Percentiles rank a stretch among this genome's conserved stretches.
Conservation (phyloP, 2,888 invertebrate species). For the Brachyptera putata region DNA sequence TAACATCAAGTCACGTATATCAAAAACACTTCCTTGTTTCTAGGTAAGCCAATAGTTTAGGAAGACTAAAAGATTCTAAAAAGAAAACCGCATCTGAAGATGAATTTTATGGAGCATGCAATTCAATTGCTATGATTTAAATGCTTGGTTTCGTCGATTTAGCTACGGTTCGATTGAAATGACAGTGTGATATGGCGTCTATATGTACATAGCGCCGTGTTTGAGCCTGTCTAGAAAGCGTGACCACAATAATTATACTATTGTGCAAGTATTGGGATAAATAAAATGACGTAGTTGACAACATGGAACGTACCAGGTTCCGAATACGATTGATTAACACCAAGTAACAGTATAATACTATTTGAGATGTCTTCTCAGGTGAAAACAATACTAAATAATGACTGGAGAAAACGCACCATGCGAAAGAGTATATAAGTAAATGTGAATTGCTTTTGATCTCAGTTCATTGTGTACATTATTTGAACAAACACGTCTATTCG, state of each 20-base stretch:
- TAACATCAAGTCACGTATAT: no score
- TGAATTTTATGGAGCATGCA: neutral
- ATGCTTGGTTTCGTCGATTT: neutral
- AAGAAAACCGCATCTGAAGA: neutral
- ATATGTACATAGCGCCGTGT: neutral
- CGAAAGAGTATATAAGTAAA: conserved; percentile 6
- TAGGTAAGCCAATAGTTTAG: no score
- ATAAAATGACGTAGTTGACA: neutral
- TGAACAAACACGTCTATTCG: neutral
- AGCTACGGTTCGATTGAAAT: neutral
- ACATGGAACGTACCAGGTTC: conserved; percentile 1
- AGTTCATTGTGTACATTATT: conserved; percentile 1
- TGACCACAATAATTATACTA: neutral
- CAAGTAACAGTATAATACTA: neutral
- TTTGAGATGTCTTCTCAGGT: neutral
- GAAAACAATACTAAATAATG: neutral
- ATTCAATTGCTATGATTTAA: no score
- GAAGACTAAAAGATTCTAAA: no score
- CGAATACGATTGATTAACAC: conserved; percentile 5
- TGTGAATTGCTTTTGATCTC: neutral
- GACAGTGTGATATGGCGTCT: neutral
- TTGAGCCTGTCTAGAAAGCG: conserved; percentile 2
- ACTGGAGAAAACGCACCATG: neutral
- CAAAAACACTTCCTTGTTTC: no score
- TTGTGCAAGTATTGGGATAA: neutral